Percentiles rank a stretch among this genome's conserved stretches.
phyloP scores from a whole-genome alignment of 2,113 vertebrate species.

The Bufo gargarizans region DNA sequence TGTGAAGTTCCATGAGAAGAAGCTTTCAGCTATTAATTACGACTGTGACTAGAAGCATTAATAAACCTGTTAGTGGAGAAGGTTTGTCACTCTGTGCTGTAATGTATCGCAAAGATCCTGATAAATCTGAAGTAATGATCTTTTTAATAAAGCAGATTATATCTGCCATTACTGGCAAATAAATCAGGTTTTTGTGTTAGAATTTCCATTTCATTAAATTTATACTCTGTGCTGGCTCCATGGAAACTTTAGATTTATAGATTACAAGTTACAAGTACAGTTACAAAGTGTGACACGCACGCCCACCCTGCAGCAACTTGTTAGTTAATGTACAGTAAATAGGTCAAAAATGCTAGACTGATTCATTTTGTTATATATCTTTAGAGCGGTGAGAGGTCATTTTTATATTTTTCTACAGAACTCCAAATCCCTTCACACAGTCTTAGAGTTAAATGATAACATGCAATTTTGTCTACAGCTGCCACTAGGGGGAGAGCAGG shows the following conservation, averaged over 20 bases:
- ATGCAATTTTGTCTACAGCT: too few species aligned
- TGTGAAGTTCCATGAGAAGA: slow-evolving; percentile 2
- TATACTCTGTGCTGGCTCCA: background rate
- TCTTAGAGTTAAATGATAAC: too few species aligned
- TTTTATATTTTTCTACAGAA: too few species aligned
- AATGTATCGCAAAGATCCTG: background rate
- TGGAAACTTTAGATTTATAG: background rate
- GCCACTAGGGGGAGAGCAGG: too few species aligned
- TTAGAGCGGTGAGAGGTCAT: too few species aligned
- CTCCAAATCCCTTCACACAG: too few species aligned
- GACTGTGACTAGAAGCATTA: background rate
- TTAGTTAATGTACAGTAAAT: too few species aligned
- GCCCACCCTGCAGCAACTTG: too few species aligned
- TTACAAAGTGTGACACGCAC: too few species aligned
- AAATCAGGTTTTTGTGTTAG: background rate
- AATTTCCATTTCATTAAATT: background rate
- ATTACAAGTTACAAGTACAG: background rate
- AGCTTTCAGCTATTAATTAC: background rate
- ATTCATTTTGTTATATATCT: too few species aligned
- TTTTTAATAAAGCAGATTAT: background rate
- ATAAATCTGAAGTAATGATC: slow-evolving; percentile 5
- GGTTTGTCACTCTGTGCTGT: background rate
- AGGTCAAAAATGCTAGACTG: too few species aligned
- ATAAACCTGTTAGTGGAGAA: background rate
- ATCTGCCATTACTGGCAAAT: background rate